phyloP scores from a whole-genome alignment of 30 jellyfish, hydroid and myxozoan species.

The Rhopilema esculentum region DNA sequence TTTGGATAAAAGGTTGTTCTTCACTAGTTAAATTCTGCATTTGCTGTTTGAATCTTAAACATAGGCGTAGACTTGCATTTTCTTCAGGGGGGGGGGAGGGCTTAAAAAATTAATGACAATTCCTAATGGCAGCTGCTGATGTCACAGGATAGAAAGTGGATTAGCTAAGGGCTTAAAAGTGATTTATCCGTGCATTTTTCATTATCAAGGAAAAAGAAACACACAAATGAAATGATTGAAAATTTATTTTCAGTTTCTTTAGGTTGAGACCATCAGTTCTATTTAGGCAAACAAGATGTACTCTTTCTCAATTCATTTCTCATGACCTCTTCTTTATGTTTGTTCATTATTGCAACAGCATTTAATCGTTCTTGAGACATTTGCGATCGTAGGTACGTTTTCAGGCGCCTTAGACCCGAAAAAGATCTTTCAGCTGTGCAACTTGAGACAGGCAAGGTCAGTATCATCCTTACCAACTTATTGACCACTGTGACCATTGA shows the following conservation, averaged over 20 bases:
- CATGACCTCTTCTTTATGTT: neutral
- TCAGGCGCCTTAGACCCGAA: constrained; percentile 9
- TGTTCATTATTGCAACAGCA: constrained; percentile 7
- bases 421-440: constrained; percentile 38
- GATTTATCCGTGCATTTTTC: neutral
- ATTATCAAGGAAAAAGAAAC: neutral
- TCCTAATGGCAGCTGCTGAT: neutral
- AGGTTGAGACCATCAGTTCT: neutral
- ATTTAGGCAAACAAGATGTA: neutral
- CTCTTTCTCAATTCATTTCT: neutral
- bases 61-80: neutral
- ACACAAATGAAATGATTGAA: neutral
- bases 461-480: constrained; percentile 21
- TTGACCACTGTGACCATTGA: constrained; percentile 34
- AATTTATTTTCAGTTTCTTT: neutral
- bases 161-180: neutral
- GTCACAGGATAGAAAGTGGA: neutral
- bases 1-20: too few relatives aligned
- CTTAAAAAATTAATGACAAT: neutral
- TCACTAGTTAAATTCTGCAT: too few relatives aligned
- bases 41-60: too few relatives aligned
- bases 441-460: constrained; percentile 50
- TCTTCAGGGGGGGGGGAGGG: neutral
- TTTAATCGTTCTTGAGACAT: constrained; percentile 9
- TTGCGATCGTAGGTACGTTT: constrained; percentile 3